A percentile compares a stretch with the other conserved stretches of the same genome.
These are phyloP conservation scores for Varanus salvator DNA, from an alignment of 2,113 vertebrate genomes.

Conservation along the genomic window DNA sequence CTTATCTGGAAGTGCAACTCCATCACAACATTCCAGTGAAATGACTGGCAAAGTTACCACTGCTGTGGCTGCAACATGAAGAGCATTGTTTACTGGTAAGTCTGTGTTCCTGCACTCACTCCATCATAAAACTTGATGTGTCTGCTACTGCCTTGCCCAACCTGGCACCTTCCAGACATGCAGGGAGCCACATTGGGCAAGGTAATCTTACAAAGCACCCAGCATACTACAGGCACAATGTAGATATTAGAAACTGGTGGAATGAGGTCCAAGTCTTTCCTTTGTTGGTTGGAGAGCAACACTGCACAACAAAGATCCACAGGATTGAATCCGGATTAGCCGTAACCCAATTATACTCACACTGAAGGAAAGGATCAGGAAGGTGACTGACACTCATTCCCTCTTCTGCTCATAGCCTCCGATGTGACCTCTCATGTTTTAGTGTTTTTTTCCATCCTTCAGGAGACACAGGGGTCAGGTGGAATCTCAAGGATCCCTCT, in stretches of 20 bases:
- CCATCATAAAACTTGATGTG: neutral
- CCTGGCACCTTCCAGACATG: no score
- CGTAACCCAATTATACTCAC: no score
- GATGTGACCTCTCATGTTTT: no score
- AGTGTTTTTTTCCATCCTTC: no score
- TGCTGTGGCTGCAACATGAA: neutral
- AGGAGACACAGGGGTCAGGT: no score
- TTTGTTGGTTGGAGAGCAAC: neutral
- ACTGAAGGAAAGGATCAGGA: no score
- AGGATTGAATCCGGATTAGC: no score
- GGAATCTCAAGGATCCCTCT: no score
- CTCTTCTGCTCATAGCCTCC: no score
- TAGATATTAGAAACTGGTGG: neutral
- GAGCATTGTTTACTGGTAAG: neutral
- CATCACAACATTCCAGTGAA: neutral
- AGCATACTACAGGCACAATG: neutral
- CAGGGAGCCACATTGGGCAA: no score
- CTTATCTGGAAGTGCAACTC: neutral
- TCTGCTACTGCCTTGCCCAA: no score
- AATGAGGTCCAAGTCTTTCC: neutral
- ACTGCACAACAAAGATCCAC: neutral
- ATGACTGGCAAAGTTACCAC: neutral
- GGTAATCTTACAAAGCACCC: neutral
- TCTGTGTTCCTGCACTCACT: neutral
- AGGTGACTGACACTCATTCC: no score